phyloP scores from a whole-genome alignment of 2,113 vertebrate genomes.

The Peromyscus polionotus region DNA sequence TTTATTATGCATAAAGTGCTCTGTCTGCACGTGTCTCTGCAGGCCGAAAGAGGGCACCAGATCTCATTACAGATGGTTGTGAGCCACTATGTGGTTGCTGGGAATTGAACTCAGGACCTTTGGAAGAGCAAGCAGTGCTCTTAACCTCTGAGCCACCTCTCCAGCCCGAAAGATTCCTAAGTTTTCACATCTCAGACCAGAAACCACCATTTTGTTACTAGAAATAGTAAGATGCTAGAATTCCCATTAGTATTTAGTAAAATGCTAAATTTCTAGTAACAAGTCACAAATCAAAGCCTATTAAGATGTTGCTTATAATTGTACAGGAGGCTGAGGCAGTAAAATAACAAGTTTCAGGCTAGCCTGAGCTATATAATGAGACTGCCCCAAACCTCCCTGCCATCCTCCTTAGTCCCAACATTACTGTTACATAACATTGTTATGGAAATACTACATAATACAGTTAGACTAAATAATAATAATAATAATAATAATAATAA shows the following conservation, averaged over 20 bases:
- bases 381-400: not conserved
- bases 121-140: no score
- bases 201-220: conserved; percentile 43
- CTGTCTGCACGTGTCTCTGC: no score
- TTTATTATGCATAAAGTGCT: no score
- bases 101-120: no score
- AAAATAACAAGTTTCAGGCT: not conserved
- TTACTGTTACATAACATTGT: conserved; percentile 48
- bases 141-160: no score
- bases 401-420: not conserved
- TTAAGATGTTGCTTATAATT: not conserved
- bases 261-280: conserved; percentile 58
- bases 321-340: not conserved
- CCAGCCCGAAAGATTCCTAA: not conserved
- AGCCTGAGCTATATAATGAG: not conserved
- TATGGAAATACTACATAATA: not conserved
- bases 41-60: no score
- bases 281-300: conserved; percentile 9
- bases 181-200: conserved; percentile 35
- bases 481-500: not conserved
- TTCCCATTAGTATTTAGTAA: conserved; percentile 58
- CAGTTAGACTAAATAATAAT: conserved; percentile 4
- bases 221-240: conserved; percentile 41
- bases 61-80: no score
- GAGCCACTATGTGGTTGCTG: no score